Evolutionary conservation across 2,797 vertebrate genomes (phyloP), one percentile per base, ranked within the genome.

Genomic region (Anniella stebbinsi): DNA sequence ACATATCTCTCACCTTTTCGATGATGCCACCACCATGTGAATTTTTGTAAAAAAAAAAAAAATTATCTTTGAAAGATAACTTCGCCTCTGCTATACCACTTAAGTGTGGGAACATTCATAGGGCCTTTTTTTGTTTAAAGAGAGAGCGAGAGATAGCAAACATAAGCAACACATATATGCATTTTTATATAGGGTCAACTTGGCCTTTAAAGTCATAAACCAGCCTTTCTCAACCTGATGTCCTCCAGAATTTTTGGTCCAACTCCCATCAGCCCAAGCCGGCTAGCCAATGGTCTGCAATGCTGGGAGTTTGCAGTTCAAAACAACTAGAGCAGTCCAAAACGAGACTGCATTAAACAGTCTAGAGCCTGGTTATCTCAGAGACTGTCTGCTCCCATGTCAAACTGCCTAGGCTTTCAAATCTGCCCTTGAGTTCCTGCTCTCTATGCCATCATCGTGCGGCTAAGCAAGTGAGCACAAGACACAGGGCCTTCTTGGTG

Each of bases 61-160:
- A 54, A n/a, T 66, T 66, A 88, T 48, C 51, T 28, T 60, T 45
- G 18, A 2, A 88, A 54, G 80, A 69, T 63, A 28, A 48, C 30
- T 36, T n/a, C 57, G 76, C 41, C 15, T 13, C 81, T 89, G 38
- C 70, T 84, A 63, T n/a, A 77, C 15, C 75, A 69, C 33, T 38
- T 75, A 84, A 23, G 48, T 33, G n/a, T 82, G 80, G 80, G 28
- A 73, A 15, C 48, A 54, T 67, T 89, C n/a, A 66, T 76, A 84
- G 9, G 36, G 41, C 88, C 23, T 67, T 67, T 45, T 78, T 66
- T 87, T n/a, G n/a, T 87, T n/a, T 36, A 73, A 78, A 76, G 63
- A 76, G 23, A 28, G 60, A 63, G 15, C 36, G 54, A n/a, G 48
- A 51, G 28, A 12, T 7, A 21, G 73, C 13, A 66, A 38, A 66